Evolutionary conservation across 2,888 invertebrate species (phyloP).

Genomic region (Julus scanicus): DNA sequence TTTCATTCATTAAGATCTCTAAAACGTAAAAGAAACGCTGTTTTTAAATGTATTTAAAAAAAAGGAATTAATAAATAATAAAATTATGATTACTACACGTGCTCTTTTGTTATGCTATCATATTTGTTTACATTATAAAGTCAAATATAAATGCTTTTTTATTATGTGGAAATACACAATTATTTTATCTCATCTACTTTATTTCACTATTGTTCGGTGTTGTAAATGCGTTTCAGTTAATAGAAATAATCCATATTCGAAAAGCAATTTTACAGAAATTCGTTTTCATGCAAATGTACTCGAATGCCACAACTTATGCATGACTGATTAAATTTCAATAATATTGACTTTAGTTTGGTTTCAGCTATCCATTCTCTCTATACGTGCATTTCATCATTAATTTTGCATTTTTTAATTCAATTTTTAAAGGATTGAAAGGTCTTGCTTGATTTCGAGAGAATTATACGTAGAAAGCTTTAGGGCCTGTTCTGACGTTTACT

Average conservation of each 20-base stretch:
- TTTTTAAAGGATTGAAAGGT: not conserved
- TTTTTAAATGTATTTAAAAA: not conserved
- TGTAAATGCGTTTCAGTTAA: not conserved
- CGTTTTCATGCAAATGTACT: not conserved
- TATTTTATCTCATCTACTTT: not conserved
- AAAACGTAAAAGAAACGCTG: not conserved
- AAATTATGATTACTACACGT: not conserved
- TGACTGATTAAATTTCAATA: slow-evolving; percentile 35
- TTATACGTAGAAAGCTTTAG: not conserved
- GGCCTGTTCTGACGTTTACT: not conserved
- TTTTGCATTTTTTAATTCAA: slow-evolving; percentile 30
- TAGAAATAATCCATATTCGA: slow-evolving; percentile 30
- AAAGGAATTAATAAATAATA: not conserved
- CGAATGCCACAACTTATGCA: not conserved
- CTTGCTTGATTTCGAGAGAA: not conserved
- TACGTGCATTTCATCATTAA: not conserved
- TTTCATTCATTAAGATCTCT: not conserved
- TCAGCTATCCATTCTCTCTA: not conserved
- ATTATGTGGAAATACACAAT: not conserved
- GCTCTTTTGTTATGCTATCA: not conserved
- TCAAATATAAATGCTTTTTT: not conserved
- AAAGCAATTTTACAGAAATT: not conserved
- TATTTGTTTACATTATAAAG: not conserved
- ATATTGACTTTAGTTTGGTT: slow-evolving; percentile 17
- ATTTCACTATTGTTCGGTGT: not conserved